phyloP scores from a whole-genome alignment of 2,888 invertebrate genomes.

The Piscicola geometra region DNA sequence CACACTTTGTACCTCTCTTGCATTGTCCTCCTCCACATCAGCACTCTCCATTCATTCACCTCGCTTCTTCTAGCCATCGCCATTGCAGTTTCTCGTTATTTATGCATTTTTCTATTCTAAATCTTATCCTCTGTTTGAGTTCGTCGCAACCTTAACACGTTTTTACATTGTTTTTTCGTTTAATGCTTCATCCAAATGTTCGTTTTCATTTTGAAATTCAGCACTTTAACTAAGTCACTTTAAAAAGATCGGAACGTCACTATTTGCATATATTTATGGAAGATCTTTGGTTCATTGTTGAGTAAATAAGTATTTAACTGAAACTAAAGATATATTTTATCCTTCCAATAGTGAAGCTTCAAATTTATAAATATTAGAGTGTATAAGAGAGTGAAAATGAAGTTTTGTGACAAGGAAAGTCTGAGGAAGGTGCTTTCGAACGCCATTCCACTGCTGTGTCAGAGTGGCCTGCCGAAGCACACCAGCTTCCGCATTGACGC shows the following conservation, averaged over 20 bases:
- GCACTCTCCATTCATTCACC: too few species aligned
- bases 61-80: too few species aligned
- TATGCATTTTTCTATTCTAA: too few species aligned
- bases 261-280: background rate
- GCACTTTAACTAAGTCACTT: background rate
- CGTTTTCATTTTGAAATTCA: background rate
- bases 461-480: constrained; percentile 32
- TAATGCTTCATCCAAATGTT: too few species aligned
- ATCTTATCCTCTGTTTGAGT: too few species aligned
- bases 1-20: too few species aligned
- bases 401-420: constrained; percentile 28
- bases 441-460: constrained; percentile 36
- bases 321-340: background rate
- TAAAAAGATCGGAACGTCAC: background rate
- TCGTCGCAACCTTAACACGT: too few species aligned
- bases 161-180: too few species aligned
- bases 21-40: too few species aligned
- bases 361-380: background rate
- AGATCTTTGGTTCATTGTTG: constrained; percentile 4
- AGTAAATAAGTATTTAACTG: constrained; percentile 16
- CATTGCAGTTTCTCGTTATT: too few species aligned
- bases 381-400: background rate
- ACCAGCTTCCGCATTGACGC: constrained; percentile 37
- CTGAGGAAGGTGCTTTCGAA: constrained; percentile 37
- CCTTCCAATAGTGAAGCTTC: too few species aligned